Percentiles rank a stretch among this genome's conserved stretches.
Evolutionary conservation across 2,113 vertebrate genomes (phyloP).

Genomic region (Girardinichthys multiradiatus): DNA sequence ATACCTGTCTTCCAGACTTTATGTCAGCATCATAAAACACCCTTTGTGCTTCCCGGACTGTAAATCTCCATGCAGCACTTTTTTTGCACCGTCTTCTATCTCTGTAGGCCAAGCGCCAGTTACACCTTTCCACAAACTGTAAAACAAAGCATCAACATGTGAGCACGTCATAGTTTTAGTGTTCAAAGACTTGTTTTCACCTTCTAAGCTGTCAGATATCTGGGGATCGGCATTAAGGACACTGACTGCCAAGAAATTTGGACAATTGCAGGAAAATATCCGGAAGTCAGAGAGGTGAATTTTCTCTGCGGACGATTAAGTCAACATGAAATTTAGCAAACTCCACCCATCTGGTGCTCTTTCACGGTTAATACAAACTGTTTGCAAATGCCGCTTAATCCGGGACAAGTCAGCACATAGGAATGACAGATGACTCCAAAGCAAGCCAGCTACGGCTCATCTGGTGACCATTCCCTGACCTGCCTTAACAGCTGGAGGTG

Average conservation of each 20-base stretch:
- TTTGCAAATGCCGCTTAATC: conserved; percentile 31
- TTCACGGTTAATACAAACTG: conserved; percentile 9
- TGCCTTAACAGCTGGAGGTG: conserved; percentile 43
- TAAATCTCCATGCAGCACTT: conserved; percentile 43
- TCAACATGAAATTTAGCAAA: conserved; percentile 15
- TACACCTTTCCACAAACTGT: conserved; percentile 15
- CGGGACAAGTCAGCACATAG: conserved; percentile 39
- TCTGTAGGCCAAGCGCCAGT: conserved; percentile 23
- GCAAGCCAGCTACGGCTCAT: conserved; percentile 24
- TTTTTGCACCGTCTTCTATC: conserved; percentile 32
- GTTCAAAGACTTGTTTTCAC: conserved; percentile 7
- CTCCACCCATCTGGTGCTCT: conserved; percentile 46
- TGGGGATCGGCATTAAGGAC: not conserved
- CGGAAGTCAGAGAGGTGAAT: conserved; percentile 6
- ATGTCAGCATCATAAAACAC: conserved; percentile 59
- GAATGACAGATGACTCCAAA: conserved; percentile 45
- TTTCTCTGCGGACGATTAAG: conserved; percentile 3
- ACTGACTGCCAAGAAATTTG: conserved; percentile 8
- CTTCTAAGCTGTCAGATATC: conserved; percentile 4
- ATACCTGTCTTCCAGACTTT: conserved; percentile 56
- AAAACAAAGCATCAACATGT: conserved; percentile 32
- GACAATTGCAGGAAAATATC: conserved; percentile 49
- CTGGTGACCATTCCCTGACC: conserved; percentile 59
- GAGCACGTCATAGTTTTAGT: not conserved
- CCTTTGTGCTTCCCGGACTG: conserved; percentile 55